Evolutionary conservation across 2,113 vertebrate species (phyloP).

Genomic region (Hemiscyllium ocellatum): DNA sequence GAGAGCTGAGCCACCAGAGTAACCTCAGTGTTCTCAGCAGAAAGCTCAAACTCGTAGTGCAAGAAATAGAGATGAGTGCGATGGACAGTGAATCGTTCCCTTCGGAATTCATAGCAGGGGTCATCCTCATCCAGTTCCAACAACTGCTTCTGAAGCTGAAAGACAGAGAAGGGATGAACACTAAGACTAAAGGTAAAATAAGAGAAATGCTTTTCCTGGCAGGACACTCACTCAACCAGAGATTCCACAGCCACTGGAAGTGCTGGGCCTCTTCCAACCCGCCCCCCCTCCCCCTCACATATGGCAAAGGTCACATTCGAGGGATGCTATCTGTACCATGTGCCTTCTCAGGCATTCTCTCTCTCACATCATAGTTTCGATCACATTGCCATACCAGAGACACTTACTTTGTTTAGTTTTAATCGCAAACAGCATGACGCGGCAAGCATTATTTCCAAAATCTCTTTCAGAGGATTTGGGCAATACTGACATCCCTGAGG

Average conservation of each 20-base stretch:
- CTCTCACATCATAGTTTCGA: background rate
- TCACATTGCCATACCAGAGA: background rate
- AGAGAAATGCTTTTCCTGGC: background rate
- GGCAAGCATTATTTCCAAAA: background rate
- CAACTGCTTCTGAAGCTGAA: conserved; percentile 90
- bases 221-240: background rate
- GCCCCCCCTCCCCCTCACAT: background rate
- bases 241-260: background rate
- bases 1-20: conserved; percentile 95
- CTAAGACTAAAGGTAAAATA: background rate
- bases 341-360: background rate
- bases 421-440: background rate
- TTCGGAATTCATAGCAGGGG: conserved; percentile 90
- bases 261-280: no score
- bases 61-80: conserved; percentile 92
- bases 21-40: conserved; percentile 75
- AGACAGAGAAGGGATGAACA: conserved; percentile 27
- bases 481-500: no score
- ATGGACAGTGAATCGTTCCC: conserved; percentile 91
- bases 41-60: conserved; percentile 81
- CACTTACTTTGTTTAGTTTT: background rate
- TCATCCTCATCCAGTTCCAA: conserved; percentile 93
- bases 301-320: background rate
- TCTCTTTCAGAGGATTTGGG: no score
- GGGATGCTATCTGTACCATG: background rate